Evolutionary conservation across 2,797 vertebrate genomes (phyloP).

Genomic region (Oceanodroma leucorhoa): DNA sequence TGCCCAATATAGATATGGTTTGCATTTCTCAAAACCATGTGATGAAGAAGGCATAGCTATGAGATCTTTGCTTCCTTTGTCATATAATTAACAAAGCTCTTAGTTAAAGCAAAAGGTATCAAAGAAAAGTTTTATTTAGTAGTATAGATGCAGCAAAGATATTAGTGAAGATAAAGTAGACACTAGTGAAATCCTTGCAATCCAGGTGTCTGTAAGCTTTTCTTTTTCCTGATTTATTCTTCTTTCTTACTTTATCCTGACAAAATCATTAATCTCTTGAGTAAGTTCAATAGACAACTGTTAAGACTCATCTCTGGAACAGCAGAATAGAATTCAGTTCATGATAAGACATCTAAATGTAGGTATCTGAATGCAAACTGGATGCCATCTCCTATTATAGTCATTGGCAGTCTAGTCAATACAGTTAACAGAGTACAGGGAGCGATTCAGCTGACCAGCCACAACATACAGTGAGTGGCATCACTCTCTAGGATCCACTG

Average conservation of each 20-base stretch:
- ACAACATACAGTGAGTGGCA: too few species aligned
- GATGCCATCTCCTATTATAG: not conserved
- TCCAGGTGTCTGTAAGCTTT: not conserved
- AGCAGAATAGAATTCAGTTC: not conserved
- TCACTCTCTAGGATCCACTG: not conserved
- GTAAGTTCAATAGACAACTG: not conserved
- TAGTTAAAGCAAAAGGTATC: not conserved
- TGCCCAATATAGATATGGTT: not conserved
- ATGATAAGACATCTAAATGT: not conserved
- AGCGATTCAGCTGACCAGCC: not conserved
- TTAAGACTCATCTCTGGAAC: not conserved
- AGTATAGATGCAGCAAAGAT: not conserved
- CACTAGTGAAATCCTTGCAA: not conserved
- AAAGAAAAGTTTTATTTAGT: not conserved
- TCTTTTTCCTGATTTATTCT: not conserved
- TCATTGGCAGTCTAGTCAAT: not conserved
- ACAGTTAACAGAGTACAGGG: not conserved
- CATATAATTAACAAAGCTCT: not conserved
- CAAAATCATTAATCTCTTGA: not conserved
- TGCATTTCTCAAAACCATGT: not conserved
- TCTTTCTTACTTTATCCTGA: not conserved
- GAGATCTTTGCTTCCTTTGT: not conserved
- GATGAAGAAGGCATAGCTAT: not conserved
- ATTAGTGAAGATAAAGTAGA: not conserved
- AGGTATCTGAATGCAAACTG: not conserved